Percentiles rank a stretch among this genome's conserved stretches.
These are phyloP conservation scores for Melanocharis versteri DNA, from an alignment of 2,113 vertebrate species.

Conservation along the genomic window DNA sequence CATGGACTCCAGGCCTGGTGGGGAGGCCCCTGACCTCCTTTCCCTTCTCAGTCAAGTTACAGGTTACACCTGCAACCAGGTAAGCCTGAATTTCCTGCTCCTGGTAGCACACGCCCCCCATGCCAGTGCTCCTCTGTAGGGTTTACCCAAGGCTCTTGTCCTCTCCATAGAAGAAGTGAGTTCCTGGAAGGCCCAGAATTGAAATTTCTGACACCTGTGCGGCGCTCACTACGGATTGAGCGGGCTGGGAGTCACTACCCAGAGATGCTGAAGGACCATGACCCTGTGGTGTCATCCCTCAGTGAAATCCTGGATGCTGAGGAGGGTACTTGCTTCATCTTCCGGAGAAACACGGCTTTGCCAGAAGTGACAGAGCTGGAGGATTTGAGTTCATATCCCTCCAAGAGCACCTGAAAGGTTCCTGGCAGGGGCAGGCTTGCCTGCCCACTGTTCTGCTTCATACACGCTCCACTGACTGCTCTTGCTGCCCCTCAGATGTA, in stretches of 20 bases:
- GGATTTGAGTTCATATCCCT: background rate
- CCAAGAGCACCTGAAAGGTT: background rate
- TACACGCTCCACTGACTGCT: rapidly evolving
- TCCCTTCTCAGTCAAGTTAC: constrained; percentile 57
- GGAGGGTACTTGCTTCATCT: constrained; percentile 52
- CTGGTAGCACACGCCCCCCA: background rate
- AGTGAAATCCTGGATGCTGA: constrained; percentile 57
- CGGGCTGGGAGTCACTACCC: constrained; percentile 7
- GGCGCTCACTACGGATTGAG: constrained; percentile 67
- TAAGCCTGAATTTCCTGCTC: background rate
- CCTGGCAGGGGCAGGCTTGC: rapidly evolving
- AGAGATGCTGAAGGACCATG: constrained; percentile 63
- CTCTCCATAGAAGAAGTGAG: background rate
- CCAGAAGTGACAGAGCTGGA: constrained; percentile 42
- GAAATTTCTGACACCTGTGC: constrained; percentile 70
- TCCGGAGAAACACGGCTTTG: constrained; percentile 69
- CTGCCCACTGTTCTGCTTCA: rapidly evolving
- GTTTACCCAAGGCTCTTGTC: background rate
- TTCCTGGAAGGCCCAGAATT: background rate
- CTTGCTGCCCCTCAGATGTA: background rate
- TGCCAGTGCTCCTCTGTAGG: background rate
- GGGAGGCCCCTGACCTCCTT: background rate
- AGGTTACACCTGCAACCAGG: constrained; percentile 43
- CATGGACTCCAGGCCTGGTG: background rate
- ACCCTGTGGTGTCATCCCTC: constrained; percentile 70